Base-by-base conservation (phyloP, 53 echinoderm and acorn worm genomes). In the Antedon mediterranea region DNA sequence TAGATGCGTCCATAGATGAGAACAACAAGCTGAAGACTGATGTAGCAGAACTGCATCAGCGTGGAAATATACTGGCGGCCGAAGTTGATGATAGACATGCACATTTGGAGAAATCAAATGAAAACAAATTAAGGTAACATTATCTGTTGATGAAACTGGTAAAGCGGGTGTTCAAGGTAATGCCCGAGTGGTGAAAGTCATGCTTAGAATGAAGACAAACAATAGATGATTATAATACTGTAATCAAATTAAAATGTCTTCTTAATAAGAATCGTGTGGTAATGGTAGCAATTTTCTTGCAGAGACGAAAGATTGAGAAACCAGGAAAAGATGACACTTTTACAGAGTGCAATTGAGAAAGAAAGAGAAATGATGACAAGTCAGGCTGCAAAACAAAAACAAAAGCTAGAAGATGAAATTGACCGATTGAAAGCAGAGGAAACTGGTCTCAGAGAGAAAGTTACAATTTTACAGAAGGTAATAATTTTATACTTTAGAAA, bases 51-150 rank as follows among this genome's bases (percentile, higher is more conserved):
- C 83, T 90, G 20, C 92, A 98, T 57, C 81, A 85, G 31, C 87
- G 86, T 29, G 90, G 88, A 71, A 73, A n/a, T 13, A 77, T 78
- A 27, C 85, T 98, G 30, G 90, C 90, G 14, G 88, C 92, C 41
- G 98, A 98, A 71, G 85, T 92, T 34, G 98, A 98, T 88, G 98
- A 98, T 31, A 84, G 92, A 32, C 98, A 98, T 79, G 90, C 90
- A 23, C 84, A 84, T 75, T 90, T 98, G 29, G 85, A 90, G 44
- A 92, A 86, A 78, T 85, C 84, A 0, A 90, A 92, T 74, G 98
- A 92, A 72, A 78, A 75, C 0, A 92, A 92, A 72, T 71, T 98
- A 30, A 88, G 86, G 98, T 98, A 88, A 86, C n/a, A n/a, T n/a
- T n/a, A n/a, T n/a, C n/a, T n/a, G 98, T 76, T 28, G 28, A 72